Conservation (phyloP, 2,113 vertebrate genomes). For the Entomyzon cyanotis region DNA sequence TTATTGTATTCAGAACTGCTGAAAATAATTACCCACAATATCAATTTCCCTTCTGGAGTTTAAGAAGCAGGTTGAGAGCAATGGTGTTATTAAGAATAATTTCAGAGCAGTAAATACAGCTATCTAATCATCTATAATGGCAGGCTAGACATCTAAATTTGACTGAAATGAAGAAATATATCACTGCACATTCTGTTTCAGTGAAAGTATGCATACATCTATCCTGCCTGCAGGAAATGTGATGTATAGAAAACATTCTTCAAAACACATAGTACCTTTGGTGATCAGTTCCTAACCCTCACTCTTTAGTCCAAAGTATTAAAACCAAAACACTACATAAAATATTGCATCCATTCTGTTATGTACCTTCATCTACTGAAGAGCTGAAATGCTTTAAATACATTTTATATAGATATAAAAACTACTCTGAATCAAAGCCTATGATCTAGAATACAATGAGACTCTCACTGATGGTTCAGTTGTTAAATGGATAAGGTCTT, state of each 20-base stretch:
- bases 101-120: conserved; percentile 18
- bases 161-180: conserved; percentile 31
- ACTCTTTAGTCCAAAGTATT: neutral
- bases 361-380: neutral
- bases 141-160: conserved; percentile 3
- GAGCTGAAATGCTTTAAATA: neutral
- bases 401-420: neutral
- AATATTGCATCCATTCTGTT: neutral
- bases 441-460: neutral
- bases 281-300: neutral
- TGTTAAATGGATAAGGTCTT: neutral
- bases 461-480: neutral
- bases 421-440: neutral
- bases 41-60: neutral
- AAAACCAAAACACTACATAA: neutral
- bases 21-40: conserved; percentile 29
- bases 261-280: neutral
- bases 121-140: neutral
- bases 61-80: conserved; percentile 2
- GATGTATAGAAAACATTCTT: neutral
- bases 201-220: neutral
- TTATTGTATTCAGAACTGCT: neutral
- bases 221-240: neutral
- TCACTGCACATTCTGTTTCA: neutral
- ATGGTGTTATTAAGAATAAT: conserved; percentile 20